Conservation (phyloP, 2,888 invertebrate species). For the Apamea crenata region DNA sequence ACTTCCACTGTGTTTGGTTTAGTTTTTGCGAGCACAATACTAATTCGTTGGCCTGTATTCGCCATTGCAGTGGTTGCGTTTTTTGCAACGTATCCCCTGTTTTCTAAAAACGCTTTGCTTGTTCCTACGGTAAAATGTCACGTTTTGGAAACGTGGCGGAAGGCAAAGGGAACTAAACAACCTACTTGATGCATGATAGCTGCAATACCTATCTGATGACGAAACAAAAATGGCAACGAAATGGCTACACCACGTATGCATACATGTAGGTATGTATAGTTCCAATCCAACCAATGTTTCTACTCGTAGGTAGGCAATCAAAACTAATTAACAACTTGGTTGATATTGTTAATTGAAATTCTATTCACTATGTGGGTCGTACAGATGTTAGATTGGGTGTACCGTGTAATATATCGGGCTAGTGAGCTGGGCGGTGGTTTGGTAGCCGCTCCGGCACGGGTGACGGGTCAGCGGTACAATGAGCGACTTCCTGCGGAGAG, state of each 20-base stretch:
- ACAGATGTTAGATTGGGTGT: conserved; percentile 54
- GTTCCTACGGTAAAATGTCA: conserved; percentile 51
- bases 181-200: conserved; percentile 30
- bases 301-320: not conserved
- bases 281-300: conserved; percentile 3
- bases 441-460: conserved; percentile 73
- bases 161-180: conserved; percentile 40
- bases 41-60: conserved; percentile 36
- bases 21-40: conserved; percentile 46
- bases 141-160: conserved; percentile 52
- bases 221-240: conserved; percentile 21
- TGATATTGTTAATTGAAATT: conserved; percentile 45
- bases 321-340: conserved; percentile 39
- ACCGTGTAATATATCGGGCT: conserved; percentile 31
- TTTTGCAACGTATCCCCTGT: conserved; percentile 42
- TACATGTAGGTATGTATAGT: not conserved
- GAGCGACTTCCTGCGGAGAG: conserved; percentile 85
- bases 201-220: conserved; percentile 20
- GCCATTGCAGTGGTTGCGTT: conserved; percentile 44
- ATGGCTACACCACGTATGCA: not conserved
- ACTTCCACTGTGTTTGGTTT: conserved; percentile 10
- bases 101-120: conserved; percentile 55
- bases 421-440: conserved; percentile 45
- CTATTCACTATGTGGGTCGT: conserved; percentile 38
- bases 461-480: conserved; percentile 87